These are phyloP conservation scores for Hydractinia symbiolongicarpus DNA, from an alignment of 30 jellyfish, hydroid and myxozoan species.

Conservation along the genomic window DNA sequence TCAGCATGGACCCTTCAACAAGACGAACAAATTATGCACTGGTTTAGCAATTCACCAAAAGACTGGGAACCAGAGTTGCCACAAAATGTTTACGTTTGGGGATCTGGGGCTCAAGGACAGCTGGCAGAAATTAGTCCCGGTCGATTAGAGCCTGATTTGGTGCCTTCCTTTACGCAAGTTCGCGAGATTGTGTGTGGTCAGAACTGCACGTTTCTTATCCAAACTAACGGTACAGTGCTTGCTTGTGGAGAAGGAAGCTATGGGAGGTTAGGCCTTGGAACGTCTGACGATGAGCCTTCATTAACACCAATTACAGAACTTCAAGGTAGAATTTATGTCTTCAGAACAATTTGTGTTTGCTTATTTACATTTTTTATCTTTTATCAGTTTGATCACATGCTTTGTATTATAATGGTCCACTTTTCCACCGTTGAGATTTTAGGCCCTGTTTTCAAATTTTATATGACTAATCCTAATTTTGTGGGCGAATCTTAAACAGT, in stretches of 20 bases:
- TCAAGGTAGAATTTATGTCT: slow-evolving; percentile 38
- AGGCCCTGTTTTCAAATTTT: too few relatives aligned
- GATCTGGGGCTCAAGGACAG: slow-evolving; percentile 80
- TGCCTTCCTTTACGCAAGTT: slow-evolving; percentile 49
- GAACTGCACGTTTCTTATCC: slow-evolving; percentile 80
- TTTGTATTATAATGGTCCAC: too few relatives aligned
- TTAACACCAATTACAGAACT: slow-evolving; percentile 62
- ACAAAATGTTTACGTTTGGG: slow-evolving; percentile 73
- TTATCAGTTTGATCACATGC: too few relatives aligned
- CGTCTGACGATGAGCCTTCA: slow-evolving; percentile 68
- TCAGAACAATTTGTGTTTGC: not conserved
- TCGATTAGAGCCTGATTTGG: slow-evolving; percentile 45
- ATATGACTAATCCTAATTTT: too few relatives aligned
- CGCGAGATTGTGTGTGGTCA: slow-evolving; percentile 87
- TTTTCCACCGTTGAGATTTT: too few relatives aligned
- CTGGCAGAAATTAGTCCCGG: slow-evolving; percentile 52
- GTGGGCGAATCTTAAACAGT: too few relatives aligned
- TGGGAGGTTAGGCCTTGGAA: slow-evolving; percentile 93
- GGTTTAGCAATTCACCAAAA: slow-evolving; percentile 63
- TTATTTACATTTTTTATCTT: too few relatives aligned
- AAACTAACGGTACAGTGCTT: slow-evolving; percentile 60
- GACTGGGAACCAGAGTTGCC: slow-evolving; percentile 84
- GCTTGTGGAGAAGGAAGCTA: slow-evolving; percentile 93
- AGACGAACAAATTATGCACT: slow-evolving; percentile 68
- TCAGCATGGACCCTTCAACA: slow-evolving; percentile 56